Evolutionary conservation across 2,888 invertebrate genomes (phyloP), one percentile per base, ranked within the genome.

Genomic region (Sarcophaga rosellei): DNA sequence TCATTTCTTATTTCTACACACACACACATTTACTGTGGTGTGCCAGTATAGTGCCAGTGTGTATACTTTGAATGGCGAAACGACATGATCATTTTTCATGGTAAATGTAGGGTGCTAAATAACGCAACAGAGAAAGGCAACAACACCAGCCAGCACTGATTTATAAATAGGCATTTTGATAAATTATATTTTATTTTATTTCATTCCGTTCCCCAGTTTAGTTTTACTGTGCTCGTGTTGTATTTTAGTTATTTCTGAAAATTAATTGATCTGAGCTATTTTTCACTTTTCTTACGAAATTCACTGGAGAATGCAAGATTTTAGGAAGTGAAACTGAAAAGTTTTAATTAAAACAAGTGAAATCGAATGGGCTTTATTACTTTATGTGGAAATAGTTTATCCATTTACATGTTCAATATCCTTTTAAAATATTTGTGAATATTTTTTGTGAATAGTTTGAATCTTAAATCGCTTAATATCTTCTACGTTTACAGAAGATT

Each of bases 111-210:
- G 81, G 84, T 84, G 86, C 81, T 81, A 86, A 86, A 81, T 70
- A 84, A 86, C n/a, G 72, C 79, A 76, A 74, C 79, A 80, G 25
- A 69, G 59, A 70, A 68, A 45, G 25, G 65, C 66, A 61, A 66
- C 45, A 35, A 66, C 45, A 35, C 35, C 10, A 44, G 35, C 66
- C 57, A 61, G 21, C 77, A 75, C 70, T 84, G 86, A 86, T 86
- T 86, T 86, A 86, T 86, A 86, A 84, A 81, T 86, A 86, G 62
- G 59, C 73, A 69, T 65, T 81, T 86, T 86, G 86, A 86, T 78
- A 81, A 78, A 86, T 86, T 78, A 81, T 81, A 21, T 75, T 81
- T 81, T 70, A 70, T 72, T 62, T 21, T 72, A 53, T 53, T 77
- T 66, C 47, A 17, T 15, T n/a, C 15, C 4, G 17, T 53, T 17